Evolutionary conservation across 2,888 invertebrate species (phyloP), one percentile per base, ranked within the genome.

Genomic region (Parnassius glacialis): DNA sequence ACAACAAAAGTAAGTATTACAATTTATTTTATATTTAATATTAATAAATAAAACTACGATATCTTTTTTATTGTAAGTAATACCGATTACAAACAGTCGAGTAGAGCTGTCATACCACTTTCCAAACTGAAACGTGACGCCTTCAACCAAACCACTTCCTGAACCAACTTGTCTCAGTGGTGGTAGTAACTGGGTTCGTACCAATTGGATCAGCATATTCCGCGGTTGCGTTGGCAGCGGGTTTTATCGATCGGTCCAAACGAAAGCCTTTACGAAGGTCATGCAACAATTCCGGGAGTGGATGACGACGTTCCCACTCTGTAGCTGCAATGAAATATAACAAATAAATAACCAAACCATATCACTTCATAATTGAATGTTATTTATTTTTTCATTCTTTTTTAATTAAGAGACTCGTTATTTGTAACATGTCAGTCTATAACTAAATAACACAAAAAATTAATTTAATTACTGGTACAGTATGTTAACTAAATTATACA

Each of bases 181-280:
- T 81, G 3, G 79, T 68, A 0, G 66, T 62, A 2, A 59, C 63
- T n/a, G 64, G 45, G 1, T 55, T 53, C 52, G 45, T 48, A 16
- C 13, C 16, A 41, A 48, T 42, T 0, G 83, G 81, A 64, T 87
- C 85, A 2, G 80, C 84, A 65, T 85, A 84, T 0, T 64, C 65
- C 34, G 72, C 66, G 2, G 74, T 70, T 0, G 58, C 61, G 2
- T 67, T 61, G 0, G 61, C 41, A 1, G 61, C 41, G 0, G 51
- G 45, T 41, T 64, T 70, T 45, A 55, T 42, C 0, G 69, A 63
- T 9, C 70, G 66, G 62, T 79, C 76, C 7, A 83, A 43, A 2
- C 67, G 70, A 74, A 86, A 87, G 2, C 86, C 87, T 11, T 71
- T 62, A 0, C 72, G 73, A 10, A 91, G 71, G 57, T 91, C 90